Base-by-base conservation (phyloP, 2,113 vertebrate genomes). In the Pimephales promelas region DNA sequence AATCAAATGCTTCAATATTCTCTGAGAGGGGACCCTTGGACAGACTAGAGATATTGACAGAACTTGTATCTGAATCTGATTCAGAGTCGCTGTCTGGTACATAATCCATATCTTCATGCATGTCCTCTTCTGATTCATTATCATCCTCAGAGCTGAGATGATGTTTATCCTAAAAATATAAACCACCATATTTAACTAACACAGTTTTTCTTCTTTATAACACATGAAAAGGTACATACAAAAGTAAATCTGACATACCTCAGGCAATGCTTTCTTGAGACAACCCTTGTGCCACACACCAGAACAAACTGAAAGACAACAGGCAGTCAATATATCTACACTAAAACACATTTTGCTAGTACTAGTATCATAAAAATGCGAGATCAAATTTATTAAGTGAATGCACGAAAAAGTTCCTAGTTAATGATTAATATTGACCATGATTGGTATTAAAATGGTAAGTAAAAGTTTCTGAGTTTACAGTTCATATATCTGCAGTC, bases 261-360 rank as follows among this genome's bases (percentile, higher is more conserved):
- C 6, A 36, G 62, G 31, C 18, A 18, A 52, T 6, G 5, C 49
- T 52, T 52, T 16, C 49, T 18, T 52, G 49, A 36, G 64, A 36
- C 64, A 36, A 31, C 36, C 3, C 22, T 68, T 68, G 16, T 36
- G 64, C 64, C 64, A 36, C 31, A 68, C 16, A 36, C 64, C 64
- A 22, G 64, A 68, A 68, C 64, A 68, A 68, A 22, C 64, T 68
- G 64, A 16, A 68, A 68, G 16, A 68, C 64, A 62, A 28, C 10
- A 28, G 59, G 24, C 59, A 61, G 11, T 61, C 6, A 36, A 66
- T 18, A 66, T 10, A 36, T 34, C 62, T 66, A 31, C 14, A 66
- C 28, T 31, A 64, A 47, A 47, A 47, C 45, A 47, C 10, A 47
- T 47, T 13, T 47, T 47, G 45, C 45, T 47, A 47, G 45, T 47